Evolutionary conservation across 2,797 vertebrate species (phyloP).

Genomic region (Phataginus tricuspis): DNA sequence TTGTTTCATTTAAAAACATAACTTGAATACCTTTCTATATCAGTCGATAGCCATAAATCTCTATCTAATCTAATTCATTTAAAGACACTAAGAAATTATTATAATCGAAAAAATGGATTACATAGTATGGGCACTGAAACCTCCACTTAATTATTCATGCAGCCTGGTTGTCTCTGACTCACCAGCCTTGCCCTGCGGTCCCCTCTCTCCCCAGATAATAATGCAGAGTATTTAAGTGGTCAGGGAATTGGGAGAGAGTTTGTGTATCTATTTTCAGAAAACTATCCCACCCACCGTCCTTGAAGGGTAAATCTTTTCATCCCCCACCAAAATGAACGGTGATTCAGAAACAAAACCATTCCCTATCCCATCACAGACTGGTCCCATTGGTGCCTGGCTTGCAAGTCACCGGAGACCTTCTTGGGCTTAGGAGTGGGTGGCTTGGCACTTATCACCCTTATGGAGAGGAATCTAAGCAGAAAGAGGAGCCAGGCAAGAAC

Average conservation of each 20-base stretch:
- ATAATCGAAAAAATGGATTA: neutral
- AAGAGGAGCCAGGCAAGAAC: neutral
- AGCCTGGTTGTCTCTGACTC: neutral
- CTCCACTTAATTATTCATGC: neutral
- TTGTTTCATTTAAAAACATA: neutral
- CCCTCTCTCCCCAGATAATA: neutral
- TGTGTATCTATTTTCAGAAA: neutral
- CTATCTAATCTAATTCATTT: neutral
- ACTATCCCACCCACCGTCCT: neutral
- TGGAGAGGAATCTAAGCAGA: neutral
- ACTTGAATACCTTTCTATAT: neutral
- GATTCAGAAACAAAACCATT: slow-evolving; percentile 51
- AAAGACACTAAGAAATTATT: neutral
- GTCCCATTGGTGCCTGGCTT: neutral
- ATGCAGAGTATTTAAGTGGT: neutral
- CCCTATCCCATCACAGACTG: rapidly evolving
- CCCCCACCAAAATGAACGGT: slow-evolving; percentile 19
- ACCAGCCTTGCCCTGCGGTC: rapidly evolving
- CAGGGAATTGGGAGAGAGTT: neutral
- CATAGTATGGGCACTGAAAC: neutral
- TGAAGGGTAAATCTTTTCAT: slow-evolving; percentile 52
- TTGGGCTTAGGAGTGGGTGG: neutral
- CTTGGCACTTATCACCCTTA: neutral
- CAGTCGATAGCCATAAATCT: neutral
- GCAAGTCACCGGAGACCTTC: slow-evolving; percentile 30